Evolutionary conservation across 2,797 vertebrate species (phyloP), one percentile per base, ranked within the genome.

Genomic region (Tarsius wallacei): DNA sequence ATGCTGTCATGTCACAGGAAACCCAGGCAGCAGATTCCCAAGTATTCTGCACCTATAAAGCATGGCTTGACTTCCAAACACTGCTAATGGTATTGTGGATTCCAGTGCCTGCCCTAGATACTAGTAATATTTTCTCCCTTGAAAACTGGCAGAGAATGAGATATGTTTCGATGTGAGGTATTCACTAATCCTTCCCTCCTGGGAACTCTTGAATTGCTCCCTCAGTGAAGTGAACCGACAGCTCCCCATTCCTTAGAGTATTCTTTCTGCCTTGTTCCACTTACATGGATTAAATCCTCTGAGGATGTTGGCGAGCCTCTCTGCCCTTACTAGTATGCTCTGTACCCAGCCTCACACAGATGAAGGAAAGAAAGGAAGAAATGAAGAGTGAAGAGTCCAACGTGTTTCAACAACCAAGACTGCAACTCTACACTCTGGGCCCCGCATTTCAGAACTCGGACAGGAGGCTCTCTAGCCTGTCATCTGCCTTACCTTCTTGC

Each of bases 401-500:
- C 47, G 51, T 78, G 68, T 49, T 83, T 61, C 49, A 51, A 70
- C 93, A 77, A 22, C 68, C 49, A 17, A 36, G 31, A 51, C 0
- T 49, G 21, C 11, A 70, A 68, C 28, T 36, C 64, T 42, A 8
- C 47, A 63, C 7, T 71, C 9, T 28, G 22, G 47, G 15, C 8
- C 19, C 16, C 55, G 85, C 42, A 57, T 78, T 78, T 66, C 47
- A 89, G 68, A 87, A 47, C 74, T 11, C 55, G 61, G 47, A 49
- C 55, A 47, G 84, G 91, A 93, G 82, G 49, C 55, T 90, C 21
- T 74, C 66, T 36, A 15, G 42, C 70, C 53, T 33, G n/a, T 21
- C 12, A 12, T 21, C 42, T 57, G 26, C 53, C 98, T 98, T 93
- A 99, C 99, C 99, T 99, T 99, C 98, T 99, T 99, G 97, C 99